Evolutionary conservation across 2,113 vertebrate genomes (phyloP), one percentile per base, ranked within the genome.

Genomic region (Falcunculus frontatus): DNA sequence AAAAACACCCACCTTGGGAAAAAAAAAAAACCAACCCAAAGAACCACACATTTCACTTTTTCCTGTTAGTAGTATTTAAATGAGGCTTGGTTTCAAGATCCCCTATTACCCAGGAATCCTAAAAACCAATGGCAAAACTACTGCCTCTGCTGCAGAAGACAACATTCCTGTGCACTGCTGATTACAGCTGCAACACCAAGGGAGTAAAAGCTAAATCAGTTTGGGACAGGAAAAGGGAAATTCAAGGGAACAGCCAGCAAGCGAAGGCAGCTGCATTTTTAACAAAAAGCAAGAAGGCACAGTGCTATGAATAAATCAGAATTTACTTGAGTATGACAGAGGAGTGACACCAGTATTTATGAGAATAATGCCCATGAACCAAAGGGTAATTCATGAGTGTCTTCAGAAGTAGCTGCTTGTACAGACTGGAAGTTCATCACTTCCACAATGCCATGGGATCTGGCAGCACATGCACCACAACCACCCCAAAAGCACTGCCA

Each of bases 191-290:
- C 55, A 75, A 70, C 55, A 62, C 7, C 4, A 1, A 84, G 26
- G 33, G 87, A 92, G 53, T 50, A 80, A 80, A 95, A 78, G 46
- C 72, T 83, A 27, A 27, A 76, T 63, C 32, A 80, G 59, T 86
- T 72, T 77, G 78, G 89, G 89, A 85, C 53, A 80, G 93, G 89
- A 96, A 94, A 88, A 90, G 68, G 78, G 84, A 91, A 93, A 95
- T 63, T 63, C 76, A 92, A 52, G 60, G 89, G 39, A 91, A 86
- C 53, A 69, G 57, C 37, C 90, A 82, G 73, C 62, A 65, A 79
- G 63, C 1, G 0, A 95, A 90, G 60, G 42, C 90, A 95, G 78
- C 84, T 95, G 90, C 59, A 15, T 64, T 85, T 65, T 57, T 46
- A 65, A 91, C 67, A 84, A 68, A 75, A 87, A 82, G 81, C 44